phyloP scores from a whole-genome alignment of 2,113 vertebrate genomes.

The Muscicapa adusta region DNA sequence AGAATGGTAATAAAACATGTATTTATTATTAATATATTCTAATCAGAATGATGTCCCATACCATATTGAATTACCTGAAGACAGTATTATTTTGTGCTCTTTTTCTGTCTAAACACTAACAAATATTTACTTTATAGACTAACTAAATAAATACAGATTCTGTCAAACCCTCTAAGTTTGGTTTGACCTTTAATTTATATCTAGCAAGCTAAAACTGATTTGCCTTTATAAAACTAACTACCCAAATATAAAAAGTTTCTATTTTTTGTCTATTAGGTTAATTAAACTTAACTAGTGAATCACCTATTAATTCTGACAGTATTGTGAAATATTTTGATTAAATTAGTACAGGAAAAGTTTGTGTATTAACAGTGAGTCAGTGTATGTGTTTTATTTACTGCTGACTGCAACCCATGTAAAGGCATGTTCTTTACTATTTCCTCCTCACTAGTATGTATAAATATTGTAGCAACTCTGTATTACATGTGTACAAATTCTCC shows the following conservation, averaged over 20 bases:
- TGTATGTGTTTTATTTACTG: neutral
- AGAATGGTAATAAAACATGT: neutral
- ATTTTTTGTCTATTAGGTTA: neutral
- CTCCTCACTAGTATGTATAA: fast-evolving
- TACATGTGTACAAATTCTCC: neutral
- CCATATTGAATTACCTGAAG: neutral
- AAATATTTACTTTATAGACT: neutral
- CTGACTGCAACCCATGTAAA: neutral
- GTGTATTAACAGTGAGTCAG: neutral
- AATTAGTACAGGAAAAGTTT: neutral
- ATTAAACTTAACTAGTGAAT: neutral
- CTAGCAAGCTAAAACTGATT: neutral
- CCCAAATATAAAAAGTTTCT: neutral
- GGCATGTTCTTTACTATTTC: neutral
- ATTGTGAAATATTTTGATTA: neutral
- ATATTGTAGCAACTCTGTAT: neutral
- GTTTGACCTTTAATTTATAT: neutral
- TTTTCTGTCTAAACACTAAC: neutral
- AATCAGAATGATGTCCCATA: neutral
- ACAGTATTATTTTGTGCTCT: neutral
- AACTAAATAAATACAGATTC: neutral
- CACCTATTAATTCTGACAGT: neutral
- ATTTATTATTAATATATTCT: neutral
- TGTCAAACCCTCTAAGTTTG: neutral
- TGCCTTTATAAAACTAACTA: neutral